Evolutionary conservation across 2,797 vertebrate species (phyloP).

Genomic region (Varecia variegata): DNA sequence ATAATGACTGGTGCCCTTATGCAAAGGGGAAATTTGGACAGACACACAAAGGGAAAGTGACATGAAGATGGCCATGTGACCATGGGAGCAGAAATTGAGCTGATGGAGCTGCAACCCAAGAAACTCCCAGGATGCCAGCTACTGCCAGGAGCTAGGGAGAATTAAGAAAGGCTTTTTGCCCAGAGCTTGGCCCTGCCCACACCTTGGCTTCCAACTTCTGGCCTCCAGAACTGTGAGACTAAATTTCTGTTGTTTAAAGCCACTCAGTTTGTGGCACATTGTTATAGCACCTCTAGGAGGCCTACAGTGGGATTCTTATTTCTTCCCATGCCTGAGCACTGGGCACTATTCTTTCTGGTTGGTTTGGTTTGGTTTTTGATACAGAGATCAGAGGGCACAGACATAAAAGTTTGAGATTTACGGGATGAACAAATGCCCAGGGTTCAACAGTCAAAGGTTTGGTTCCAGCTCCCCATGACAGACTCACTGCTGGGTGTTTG

Average conservation of each 20-base stretch:
- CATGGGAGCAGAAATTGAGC: background rate
- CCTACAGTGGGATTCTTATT: background rate
- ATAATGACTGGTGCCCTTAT: background rate
- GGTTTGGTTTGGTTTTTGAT: background rate
- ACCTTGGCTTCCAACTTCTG: too few relatives aligned
- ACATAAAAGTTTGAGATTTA: background rate
- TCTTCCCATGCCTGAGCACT: background rate
- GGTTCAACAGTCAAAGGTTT: background rate
- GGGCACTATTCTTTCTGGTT: background rate
- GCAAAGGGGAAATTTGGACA: background rate
- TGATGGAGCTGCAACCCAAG: accelerated
- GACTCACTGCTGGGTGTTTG: background rate
- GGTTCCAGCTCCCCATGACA: background rate
- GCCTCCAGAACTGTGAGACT: background rate
- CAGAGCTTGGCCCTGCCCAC: accelerated
- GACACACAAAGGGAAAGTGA: background rate
- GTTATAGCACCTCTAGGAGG: background rate
- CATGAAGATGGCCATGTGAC: accelerated
- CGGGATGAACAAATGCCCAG: background rate
- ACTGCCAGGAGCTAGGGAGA: background rate
- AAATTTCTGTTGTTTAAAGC: background rate
- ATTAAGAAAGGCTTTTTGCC: accelerated
- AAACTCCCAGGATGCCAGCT: background rate
- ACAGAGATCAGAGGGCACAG: background rate
- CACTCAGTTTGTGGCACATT: background rate